phyloP scores from a whole-genome alignment of 2,888 invertebrate genomes.

The Frankliniella intonsa region DNA sequence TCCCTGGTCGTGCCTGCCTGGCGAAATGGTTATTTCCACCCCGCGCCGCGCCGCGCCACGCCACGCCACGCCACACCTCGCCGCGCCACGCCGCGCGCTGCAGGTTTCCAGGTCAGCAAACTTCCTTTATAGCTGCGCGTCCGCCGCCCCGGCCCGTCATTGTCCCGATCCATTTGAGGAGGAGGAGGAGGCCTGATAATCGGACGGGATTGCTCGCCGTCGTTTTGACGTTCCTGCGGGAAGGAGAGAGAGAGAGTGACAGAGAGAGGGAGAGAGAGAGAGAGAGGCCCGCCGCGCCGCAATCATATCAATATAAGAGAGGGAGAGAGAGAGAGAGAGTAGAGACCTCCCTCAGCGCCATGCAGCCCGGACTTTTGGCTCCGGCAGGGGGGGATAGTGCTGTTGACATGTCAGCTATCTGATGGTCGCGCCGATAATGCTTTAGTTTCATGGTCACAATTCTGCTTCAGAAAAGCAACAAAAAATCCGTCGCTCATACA shows the following conservation, averaged over 20 bases:
- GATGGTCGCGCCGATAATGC: too few species aligned
- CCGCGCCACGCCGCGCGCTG: not conserved
- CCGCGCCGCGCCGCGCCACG: not conserved
- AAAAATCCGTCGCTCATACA: too few species aligned
- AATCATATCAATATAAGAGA: too few species aligned
- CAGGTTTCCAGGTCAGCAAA: not conserved
- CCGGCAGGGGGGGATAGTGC: too few species aligned
- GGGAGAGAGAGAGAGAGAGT: too few species aligned
- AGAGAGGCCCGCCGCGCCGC: not conserved
- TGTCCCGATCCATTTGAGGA: conserved; percentile 1
- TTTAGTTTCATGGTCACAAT: too few species aligned
- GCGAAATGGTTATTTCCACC: conserved; percentile 1
- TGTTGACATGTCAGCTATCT: too few species aligned
- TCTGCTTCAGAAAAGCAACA: too few species aligned
- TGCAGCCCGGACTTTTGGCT: too few species aligned
- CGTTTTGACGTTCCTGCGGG: not conserved
- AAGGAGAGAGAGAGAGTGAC: not conserved
- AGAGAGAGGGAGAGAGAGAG: not conserved
- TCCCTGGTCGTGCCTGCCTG: not conserved
- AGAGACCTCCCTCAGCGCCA: too few species aligned
- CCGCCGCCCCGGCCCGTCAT: not conserved
- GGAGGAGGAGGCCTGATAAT: not conserved
- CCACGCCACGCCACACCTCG: not conserved
- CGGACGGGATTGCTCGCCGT: not conserved
- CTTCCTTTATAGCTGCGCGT: not conserved